Evolutionary conservation across 1,140 invertebrate species (phyloP), one percentile per base, ranked within the genome.

Genomic region (Pararge aegeria): DNA sequence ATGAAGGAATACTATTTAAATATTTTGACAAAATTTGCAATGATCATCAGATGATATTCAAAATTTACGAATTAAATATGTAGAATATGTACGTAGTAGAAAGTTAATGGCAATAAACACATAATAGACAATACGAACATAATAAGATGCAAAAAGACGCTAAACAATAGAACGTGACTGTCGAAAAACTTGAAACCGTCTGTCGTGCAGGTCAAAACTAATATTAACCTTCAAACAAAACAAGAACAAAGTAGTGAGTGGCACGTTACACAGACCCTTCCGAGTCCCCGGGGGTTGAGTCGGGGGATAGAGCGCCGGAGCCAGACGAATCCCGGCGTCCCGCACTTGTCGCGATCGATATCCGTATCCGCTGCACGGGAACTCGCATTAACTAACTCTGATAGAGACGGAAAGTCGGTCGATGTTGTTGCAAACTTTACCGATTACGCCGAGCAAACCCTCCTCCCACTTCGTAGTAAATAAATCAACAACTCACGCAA

Each of bases 151-250:
- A 42, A 1, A 6, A 12, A 10, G 7, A 0, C 19, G 4, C 20
- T 13, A 54, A 27, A 18, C 15, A 63, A 54, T 37, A 2, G 46
- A 21, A 48, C 10, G 20, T 61, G 50, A 20, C 19, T 55, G 49
- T 46, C 40, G 55, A 60, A 66, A 55, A 62, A 15, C 46, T 50
- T 42, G 30, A 55, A 68, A 68, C 60, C 60, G 61, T 38, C 64
- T 60, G 73, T 78, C 64, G 68, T 71, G 53, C 71, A 78, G 73
- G 80, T 80, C 73, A 76, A 80, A 82, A 83, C 69, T 78, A 80
- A 84, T 80, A 84, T 87, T 89, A 89, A 89, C 86, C 83, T 87
- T 89, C 81, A 89, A 86, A 89, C 78, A 80, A 83, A 88, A 86
- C 79, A 84, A 83, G 83, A 87, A 83, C 81, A 81, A 84, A 86